phyloP scores from a whole-genome alignment of 2,113 vertebrate genomes.

The Charadrius vociferus region DNA sequence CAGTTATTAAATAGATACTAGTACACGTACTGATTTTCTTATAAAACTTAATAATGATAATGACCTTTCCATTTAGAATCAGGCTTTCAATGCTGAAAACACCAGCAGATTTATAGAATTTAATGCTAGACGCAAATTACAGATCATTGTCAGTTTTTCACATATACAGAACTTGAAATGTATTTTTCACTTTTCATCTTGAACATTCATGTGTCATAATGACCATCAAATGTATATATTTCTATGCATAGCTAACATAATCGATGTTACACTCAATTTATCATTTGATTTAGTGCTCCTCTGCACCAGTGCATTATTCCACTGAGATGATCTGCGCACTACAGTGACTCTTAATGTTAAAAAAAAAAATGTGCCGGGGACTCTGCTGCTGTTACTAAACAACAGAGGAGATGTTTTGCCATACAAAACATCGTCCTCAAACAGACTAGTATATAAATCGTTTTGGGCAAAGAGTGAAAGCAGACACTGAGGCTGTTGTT shows the following conservation, averaged over 20 bases:
- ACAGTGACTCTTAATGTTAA: conserved; percentile 46
- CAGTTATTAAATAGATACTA: conserved; percentile 80
- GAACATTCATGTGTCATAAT: conserved; percentile 58
- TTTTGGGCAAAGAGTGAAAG: neutral
- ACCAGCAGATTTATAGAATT: conserved; percentile 74
- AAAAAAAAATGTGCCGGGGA: conserved; percentile 3
- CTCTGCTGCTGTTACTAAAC: conserved; percentile 43
- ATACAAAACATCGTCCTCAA: neutral
- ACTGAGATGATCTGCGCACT: conserved; percentile 45
- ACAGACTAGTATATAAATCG: neutral
- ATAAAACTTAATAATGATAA: conserved; percentile 82
- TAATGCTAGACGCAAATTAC: conserved; percentile 64
- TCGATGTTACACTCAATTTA: conserved; percentile 75
- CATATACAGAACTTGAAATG: conserved; percentile 56
- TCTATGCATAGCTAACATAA: conserved; percentile 74
- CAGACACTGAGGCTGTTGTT: neutral
- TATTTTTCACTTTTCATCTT: conserved; percentile 66
- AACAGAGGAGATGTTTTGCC: conserved; percentile 22
- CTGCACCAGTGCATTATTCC: conserved; percentile 65
- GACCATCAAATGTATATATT: conserved; percentile 74
- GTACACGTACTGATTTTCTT: conserved; percentile 78
- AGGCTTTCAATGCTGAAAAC: conserved; percentile 71
- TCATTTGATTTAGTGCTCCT: conserved; percentile 72
- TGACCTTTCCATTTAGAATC: conserved; percentile 80
- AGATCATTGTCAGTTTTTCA: conserved; percentile 66